Percentiles rank a stretch among this genome's conserved stretches.
Conservation (phyloP, 2,797 vertebrate genomes). For the Oceanodroma leucorhoa region DNA sequence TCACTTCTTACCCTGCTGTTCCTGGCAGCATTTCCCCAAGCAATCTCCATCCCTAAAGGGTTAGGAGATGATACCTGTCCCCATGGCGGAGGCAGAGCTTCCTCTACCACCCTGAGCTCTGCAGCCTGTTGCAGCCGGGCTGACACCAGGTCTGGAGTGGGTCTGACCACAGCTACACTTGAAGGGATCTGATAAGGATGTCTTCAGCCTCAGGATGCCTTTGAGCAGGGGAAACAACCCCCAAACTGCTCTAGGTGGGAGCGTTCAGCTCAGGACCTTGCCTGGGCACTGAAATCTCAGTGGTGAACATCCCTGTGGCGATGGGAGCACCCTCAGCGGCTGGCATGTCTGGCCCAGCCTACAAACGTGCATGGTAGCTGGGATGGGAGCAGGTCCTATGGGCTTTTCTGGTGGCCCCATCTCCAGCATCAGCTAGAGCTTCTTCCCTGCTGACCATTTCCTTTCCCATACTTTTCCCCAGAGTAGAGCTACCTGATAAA, state of each 20-base stretch:
- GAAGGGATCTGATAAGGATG: background rate
- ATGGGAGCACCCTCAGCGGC: background rate
- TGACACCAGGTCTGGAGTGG: background rate
- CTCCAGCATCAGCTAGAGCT: background rate
- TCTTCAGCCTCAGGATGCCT: background rate
- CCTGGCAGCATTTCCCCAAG: background rate
- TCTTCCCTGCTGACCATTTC: background rate
- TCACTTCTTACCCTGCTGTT: background rate
- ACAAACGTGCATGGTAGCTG: rapidly evolving
- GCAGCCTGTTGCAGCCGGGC: background rate
- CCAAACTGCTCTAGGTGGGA: background rate
- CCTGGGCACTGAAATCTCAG: background rate
- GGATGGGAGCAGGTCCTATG: background rate
- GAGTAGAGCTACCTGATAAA: rapidly evolving
- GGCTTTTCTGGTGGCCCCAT: background rate
- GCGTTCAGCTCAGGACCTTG: background rate
- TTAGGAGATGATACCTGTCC: background rate
- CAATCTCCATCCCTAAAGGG: background rate
- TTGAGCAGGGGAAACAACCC: background rate
- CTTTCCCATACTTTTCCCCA: background rate
- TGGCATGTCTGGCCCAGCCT: rapidly evolving
- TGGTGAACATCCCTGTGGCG: background rate
- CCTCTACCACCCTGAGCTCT: background rate
- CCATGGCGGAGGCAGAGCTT: background rate
- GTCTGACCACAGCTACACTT: background rate